These are phyloP conservation scores for Drosophila mimetica DNA, from an alignment of 2,888 invertebrate species.

Conservation along the genomic window DNA sequence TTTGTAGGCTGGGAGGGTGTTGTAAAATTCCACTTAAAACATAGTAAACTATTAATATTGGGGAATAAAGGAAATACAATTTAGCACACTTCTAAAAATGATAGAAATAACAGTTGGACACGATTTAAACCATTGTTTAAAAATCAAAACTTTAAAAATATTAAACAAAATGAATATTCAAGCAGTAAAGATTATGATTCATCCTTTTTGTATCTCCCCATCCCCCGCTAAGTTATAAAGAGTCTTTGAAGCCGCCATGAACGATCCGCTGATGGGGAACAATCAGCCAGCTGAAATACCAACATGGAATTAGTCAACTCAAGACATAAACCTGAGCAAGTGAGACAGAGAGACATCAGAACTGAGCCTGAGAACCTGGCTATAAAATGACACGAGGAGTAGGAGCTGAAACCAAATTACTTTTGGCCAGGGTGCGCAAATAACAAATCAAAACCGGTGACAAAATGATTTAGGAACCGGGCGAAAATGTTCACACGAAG, in stretches of 20 bases:
- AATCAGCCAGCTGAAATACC: constrained; percentile 17
- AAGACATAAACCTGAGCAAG: constrained; percentile 5
- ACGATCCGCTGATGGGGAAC: not conserved
- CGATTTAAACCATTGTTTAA: too few species aligned
- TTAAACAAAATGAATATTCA: too few species aligned
- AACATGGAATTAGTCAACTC: constrained; percentile 26
- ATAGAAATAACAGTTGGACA: too few species aligned
- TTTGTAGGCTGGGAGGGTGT: not conserved
- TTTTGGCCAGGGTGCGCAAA: constrained; percentile 54
- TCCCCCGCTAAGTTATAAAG: not conserved
- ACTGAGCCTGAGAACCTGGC: constrained; percentile 71
- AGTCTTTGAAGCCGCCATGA: not conserved
- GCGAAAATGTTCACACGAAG: constrained; percentile 74
- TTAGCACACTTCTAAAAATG: not conserved
- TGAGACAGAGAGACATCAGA: constrained; percentile 23
- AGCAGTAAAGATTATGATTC: too few species aligned
- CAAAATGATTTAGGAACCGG: constrained; percentile 78
- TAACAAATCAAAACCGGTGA: constrained; percentile 77
- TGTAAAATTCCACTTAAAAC: too few species aligned
- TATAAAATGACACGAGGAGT: constrained; percentile 45
- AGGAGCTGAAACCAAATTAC: constrained; percentile 61
- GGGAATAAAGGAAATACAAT: not conserved
- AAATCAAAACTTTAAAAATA: too few species aligned
- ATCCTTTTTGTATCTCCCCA: not conserved
- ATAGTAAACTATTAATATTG: not conserved